A percentile compares a stretch with the other conserved stretches of the same genome.
Conservation (phyloP, 2,888 invertebrate genomes). For the Drosophila buzzatii region DNA sequence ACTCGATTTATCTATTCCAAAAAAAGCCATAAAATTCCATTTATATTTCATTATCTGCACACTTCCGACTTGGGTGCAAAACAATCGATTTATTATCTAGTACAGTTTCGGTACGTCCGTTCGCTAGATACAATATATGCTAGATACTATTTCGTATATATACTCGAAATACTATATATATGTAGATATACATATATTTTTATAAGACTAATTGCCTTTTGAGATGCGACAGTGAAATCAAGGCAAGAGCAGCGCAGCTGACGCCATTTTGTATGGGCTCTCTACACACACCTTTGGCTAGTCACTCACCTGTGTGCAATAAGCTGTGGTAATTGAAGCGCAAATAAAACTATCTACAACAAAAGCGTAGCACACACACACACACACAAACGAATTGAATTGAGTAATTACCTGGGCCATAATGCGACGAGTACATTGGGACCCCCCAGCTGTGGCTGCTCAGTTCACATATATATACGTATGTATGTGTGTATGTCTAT, state of each 20-base stretch:
- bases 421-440: conserved; percentile 35
- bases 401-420: conserved; percentile 61
- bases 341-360: conserved; percentile 51
- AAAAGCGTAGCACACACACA: conserved; percentile 36
- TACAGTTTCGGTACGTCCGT: conserved; percentile 16
- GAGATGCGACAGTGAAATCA: conserved; percentile 23
- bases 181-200: neutral
- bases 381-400: conserved; percentile 44
- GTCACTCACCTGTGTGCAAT: conserved; percentile 34
- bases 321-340: conserved; percentile 62
- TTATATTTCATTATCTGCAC: conserved; percentile 12
- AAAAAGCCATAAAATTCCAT: neutral
- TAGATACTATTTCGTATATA: conserved; percentile 13
- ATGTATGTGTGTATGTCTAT: neutral
- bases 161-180: conserved; percentile 9
- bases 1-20: neutral
- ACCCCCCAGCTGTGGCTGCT: conserved; percentile 27
- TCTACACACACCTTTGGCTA: neutral
- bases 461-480: neutral
- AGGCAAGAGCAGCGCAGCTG: conserved; percentile 13
- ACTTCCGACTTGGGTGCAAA: conserved; percentile 30
- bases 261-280: conserved; percentile 44
- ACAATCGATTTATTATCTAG: conserved; percentile 17
- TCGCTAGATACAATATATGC: neutral
- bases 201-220: conserved; percentile 13